Evolutionary conservation across 1,140 invertebrate species (phyloP), one percentile per base, ranked within the genome.

Genomic region (Euura saliciscinereae): DNA sequence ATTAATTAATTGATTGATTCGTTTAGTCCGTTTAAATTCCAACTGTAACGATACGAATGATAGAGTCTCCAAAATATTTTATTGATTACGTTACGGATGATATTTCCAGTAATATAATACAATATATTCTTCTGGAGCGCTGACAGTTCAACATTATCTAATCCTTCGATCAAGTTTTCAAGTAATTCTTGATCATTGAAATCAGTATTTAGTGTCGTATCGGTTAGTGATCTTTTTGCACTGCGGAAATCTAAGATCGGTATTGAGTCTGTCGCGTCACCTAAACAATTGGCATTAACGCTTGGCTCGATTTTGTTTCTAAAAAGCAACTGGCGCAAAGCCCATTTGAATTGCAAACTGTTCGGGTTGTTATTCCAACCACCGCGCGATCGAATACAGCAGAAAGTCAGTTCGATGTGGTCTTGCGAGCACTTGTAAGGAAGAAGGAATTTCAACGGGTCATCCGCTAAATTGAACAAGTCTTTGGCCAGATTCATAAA

Each of bases 341-440:
- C 45, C 70, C 69, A 73, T 45, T 73, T 66, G 59, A 68, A 67
- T 74, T 78, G 77, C 68, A 72, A 64, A 66, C 68, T 59, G 73
- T 46, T 76, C 5, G 77, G 74, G 69, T 78, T 78, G 65, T 78
- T 78, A 65, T 77, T 77, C 74, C 75, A 75, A 7, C 77, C 77
- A 46, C 75, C 72, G 6, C 67, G 72, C 43, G 71, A 71, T 70
- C 75, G 65, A 42, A 78, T 68, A 66, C 75, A 77, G 59, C 70
- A 73, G 72, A 77, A 78, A 69, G 73, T 70, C 45, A 75, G 65
- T 43, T 78, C 75, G 10, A 78, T 68, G 13, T 78, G 74, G 66
- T 78, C 73, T 68, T 78, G 75, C 5, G 66, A 76, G 11, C 71
- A 68, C 44, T 78, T 78, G 44, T 78, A 74, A 68, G 46, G 10